A percentile compares a stretch with the other conserved stretches of the same genome.
Conservation (phyloP, 2,797 vertebrate species). For the Argentina silus region DNA sequence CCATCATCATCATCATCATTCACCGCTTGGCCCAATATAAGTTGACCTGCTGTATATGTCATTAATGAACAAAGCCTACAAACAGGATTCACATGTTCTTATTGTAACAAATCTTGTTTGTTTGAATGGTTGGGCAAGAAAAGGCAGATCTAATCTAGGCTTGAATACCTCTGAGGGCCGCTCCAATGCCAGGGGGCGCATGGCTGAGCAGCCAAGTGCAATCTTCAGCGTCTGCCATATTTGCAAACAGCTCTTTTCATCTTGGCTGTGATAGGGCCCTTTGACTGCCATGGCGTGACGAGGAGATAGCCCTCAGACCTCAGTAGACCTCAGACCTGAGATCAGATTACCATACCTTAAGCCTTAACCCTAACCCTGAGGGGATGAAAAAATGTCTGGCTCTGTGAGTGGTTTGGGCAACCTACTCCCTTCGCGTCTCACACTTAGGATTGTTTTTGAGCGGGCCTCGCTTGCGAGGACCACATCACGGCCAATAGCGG, state of each 20-base stretch:
- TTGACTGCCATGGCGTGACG: constrained; percentile 70
- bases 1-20: too few species aligned
- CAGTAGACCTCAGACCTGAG: constrained; percentile 68
- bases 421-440: neutral
- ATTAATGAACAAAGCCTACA: neutral
- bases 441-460: constrained; percentile 1
- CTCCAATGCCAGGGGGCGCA: constrained; percentile 54
- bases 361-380: constrained; percentile 54
- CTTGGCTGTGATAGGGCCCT: constrained; percentile 58
- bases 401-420: neutral
- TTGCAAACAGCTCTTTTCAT: constrained; percentile 69
- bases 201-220: constrained; percentile 64
- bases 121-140: constrained; percentile 51
- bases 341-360: constrained; percentile 47
- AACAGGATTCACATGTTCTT: constrained; percentile 1
- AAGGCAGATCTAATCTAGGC: constrained; percentile 62
- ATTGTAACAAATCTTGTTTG: constrained; percentile 69
- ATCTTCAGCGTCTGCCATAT: constrained; percentile 57
- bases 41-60: neutral
- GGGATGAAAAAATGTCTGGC: constrained; percentile 15
- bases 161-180: constrained; percentile 57
- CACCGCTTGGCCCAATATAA: neutral
- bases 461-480: neutral
- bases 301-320: constrained; percentile 65
- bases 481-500: neutral